Evolutionary conservation across 2,113 vertebrate species (phyloP).

Genomic region (Apodemus speciosus): DNA sequence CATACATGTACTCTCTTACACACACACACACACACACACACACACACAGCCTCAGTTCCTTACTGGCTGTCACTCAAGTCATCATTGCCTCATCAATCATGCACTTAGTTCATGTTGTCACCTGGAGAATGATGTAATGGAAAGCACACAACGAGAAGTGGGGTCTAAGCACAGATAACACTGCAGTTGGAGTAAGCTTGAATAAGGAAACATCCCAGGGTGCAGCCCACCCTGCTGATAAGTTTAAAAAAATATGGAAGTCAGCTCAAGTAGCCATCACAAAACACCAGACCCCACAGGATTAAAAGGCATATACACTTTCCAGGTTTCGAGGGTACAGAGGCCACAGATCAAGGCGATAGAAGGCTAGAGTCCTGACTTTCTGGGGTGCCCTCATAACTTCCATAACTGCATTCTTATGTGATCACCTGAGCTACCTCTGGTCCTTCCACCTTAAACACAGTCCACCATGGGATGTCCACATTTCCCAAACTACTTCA

Average conservation of each 20-base stretch:
- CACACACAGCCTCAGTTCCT: not conserved
- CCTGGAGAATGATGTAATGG: not conserved
- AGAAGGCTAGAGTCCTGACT: not conserved
- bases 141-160: not conserved
- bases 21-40: not conserved
- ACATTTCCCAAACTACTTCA: not conserved
- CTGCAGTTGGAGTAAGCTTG: not conserved
- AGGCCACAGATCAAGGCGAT: not conserved
- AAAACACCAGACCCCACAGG: not conserved
- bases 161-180: not conserved
- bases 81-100: not conserved
- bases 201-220: not conserved
- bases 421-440: not conserved
- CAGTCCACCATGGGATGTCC: not conserved
- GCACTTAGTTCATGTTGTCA: not conserved
- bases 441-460: not conserved
- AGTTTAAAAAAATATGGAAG: not conserved
- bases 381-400: not conserved
- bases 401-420: not conserved
- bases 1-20: not conserved
- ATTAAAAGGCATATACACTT: not conserved
- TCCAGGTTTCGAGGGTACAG: not conserved
- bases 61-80: not conserved
- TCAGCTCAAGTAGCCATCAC: not conserved
- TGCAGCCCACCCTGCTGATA: not conserved